Conservation (phyloP, 2,888 invertebrate species). For the Parasteatoda lunata region DNA sequence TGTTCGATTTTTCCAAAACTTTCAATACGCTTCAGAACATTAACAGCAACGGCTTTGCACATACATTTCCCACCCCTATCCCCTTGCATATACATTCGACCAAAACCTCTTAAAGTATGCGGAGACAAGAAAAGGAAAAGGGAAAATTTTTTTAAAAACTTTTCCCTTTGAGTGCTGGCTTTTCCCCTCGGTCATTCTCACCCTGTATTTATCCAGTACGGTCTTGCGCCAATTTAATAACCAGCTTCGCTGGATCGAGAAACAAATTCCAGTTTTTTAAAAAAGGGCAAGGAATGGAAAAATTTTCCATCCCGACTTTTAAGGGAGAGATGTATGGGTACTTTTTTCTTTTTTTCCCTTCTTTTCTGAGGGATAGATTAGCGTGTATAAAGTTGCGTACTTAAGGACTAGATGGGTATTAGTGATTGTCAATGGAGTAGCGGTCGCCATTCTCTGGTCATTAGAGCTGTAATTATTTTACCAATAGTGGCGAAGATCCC, state of each 20-base stretch:
- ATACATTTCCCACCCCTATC: neutral
- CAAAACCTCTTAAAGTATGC: neutral
- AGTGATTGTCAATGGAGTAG: slow-evolving; percentile 52
- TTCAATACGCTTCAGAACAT: slow-evolving; percentile 3
- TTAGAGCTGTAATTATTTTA: slow-evolving; percentile 64
- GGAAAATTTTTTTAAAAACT: slow-evolving; percentile 10
- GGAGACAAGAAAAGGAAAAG: neutral
- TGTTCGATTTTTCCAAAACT: slow-evolving; percentile 12
- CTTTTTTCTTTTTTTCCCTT: slow-evolving; percentile 11
- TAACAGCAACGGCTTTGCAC: neutral
- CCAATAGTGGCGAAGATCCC: slow-evolving; percentile 44
- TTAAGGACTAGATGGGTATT: slow-evolving; percentile 47
- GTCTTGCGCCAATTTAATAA: slow-evolving; percentile 44
- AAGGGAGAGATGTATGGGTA: slow-evolving; percentile 2
- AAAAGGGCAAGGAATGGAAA: slow-evolving; percentile 26
- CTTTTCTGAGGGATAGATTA: slow-evolving; percentile 17
- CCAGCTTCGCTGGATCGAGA: slow-evolving; percentile 40
- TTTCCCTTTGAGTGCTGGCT: neutral
- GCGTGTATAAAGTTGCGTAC: slow-evolving; percentile 50
- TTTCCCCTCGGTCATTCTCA: slow-evolving; percentile 17
- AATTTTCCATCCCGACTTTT: slow-evolving; percentile 18
- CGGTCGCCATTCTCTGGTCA: slow-evolving; percentile 35
- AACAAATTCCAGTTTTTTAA: slow-evolving; percentile 52
- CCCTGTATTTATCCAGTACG: slow-evolving; percentile 49
- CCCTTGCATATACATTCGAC: neutral